These are phyloP conservation scores for Clistopyga incitator DNA, from an alignment of 2,888 invertebrate species.

Conservation along the genomic window DNA sequence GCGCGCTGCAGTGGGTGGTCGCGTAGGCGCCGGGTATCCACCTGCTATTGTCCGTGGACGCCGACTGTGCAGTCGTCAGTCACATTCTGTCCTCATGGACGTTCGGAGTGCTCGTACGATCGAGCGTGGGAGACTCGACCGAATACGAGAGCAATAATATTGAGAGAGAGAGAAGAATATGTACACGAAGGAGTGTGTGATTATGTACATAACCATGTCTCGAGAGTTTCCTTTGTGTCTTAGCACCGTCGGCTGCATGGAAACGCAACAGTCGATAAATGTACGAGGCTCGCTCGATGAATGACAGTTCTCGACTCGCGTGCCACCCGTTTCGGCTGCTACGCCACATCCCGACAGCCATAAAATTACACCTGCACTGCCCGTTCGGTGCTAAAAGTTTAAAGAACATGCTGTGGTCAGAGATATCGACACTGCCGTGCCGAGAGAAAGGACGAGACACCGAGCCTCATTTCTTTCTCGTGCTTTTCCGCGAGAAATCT, in stretches of 20 bases:
- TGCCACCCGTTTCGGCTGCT: not conserved
- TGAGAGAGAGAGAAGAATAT: not conserved
- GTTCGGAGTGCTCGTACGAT: constrained; percentile 35
- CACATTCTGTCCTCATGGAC: constrained; percentile 58
- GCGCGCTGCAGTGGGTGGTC: constrained; percentile 21
- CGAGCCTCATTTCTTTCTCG: not conserved
- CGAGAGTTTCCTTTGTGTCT: not conserved
- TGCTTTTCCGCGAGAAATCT: not conserved
- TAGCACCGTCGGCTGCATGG: not conserved
- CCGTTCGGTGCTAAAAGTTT: constrained; percentile 1
- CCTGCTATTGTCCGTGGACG: constrained; percentile 63
- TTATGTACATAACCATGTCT: not conserved
- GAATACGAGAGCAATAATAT: not conserved
- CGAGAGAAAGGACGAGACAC: constrained; percentile 16
- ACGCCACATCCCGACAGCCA: not conserved
- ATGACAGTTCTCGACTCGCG: not conserved
- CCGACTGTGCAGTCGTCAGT: constrained; percentile 52
- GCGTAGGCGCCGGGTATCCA: constrained; percentile 61
- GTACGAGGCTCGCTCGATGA: not conserved
- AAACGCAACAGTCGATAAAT: not conserved
- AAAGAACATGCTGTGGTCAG: not conserved
- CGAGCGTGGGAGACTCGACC: constrained; percentile 25
- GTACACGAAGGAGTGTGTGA: not conserved
- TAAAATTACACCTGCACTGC: not conserved
- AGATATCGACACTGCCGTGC: constrained; percentile 11